Evolutionary conservation across 2,888 invertebrate species (phyloP).

Genomic region (Rhopalosiphum nymphaeae): DNA sequence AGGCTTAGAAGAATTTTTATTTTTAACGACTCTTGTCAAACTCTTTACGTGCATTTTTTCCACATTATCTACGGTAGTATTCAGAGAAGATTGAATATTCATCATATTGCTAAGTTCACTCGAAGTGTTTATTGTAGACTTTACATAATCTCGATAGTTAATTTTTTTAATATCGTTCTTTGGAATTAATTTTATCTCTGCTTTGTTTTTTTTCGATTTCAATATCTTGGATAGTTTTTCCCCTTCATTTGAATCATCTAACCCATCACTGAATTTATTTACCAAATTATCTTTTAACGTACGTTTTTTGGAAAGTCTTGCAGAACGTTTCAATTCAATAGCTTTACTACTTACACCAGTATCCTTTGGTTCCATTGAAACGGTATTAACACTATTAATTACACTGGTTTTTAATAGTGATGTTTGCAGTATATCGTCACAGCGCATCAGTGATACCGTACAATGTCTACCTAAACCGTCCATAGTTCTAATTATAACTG

Average conservation of each 20-base stretch:
- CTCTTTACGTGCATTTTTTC: not conserved
- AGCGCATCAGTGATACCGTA: not conserved
- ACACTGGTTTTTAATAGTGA: not conserved
- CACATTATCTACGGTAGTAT: not conserved
- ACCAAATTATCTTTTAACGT: not conserved
- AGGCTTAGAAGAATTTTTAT: not conserved
- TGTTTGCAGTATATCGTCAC: not conserved
- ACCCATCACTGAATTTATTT: not conserved
- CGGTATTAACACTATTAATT: too few species aligned
- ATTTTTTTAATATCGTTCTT: not conserved
- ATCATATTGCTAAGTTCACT: not conserved
- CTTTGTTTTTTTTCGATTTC: not conserved
- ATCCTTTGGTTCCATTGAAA: not conserved
- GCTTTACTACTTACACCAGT: too few species aligned
- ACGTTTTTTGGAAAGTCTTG: conserved; percentile 15
- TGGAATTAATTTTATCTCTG: not conserved
- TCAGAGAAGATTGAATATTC: not conserved
- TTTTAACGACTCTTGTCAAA: not conserved
- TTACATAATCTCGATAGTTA: not conserved
- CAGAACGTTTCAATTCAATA: not conserved
- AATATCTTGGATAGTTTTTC: not conserved
- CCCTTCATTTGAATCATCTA: not conserved
- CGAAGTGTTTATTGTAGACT: not conserved
- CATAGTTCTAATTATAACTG: not conserved
- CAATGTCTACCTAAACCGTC: not conserved